Evolutionary conservation across 2,888 invertebrate genomes (phyloP), one percentile per base, ranked within the genome.

Genomic region (Abrostola tripartita): DNA sequence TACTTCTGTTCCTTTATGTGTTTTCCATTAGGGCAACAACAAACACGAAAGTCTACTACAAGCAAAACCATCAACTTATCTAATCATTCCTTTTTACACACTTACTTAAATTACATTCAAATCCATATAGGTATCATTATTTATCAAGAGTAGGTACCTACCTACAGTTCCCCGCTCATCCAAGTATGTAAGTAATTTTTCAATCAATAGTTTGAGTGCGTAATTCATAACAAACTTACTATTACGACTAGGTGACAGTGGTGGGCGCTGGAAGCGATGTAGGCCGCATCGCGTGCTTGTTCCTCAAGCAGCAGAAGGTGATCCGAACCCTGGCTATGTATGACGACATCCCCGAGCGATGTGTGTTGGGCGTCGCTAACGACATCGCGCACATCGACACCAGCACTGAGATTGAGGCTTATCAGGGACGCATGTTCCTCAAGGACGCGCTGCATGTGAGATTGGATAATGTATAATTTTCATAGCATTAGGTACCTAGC

Each of bases 331-430:
- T 94, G 52, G 88, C 91, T 5, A 70, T 94, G 82, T 93, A 93
- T 70, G 94, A 94, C 42, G 90, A 90, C 10, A 61, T 61, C 0
- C 85, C 89, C 0, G 79, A 85, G 1, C 76, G 85, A 1, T 73
- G 75, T 24, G 92, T 94, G 57, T 73, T 93, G 12, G 93, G 93
- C 0, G 85, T 85, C 7, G 93, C 92, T 4, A 90, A 83, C 41
- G 94, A 94, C 58, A 54, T 94, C 5, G 92, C 93, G 0, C 92
- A 93, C 59, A 91, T 94, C 5, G 93, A 94, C 78, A 93, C 93
- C 52, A 91, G 88, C 74, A 83, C 91, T 0, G 85, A 84, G 11
- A 84, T 93, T 1, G 87, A 90, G 63, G 94, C 90, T 0, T 94
- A 85, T 71, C 93, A 93, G 75, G 94, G 94, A 10, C 84, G 90